Evolutionary conservation across 2,797 vertebrate genomes (phyloP).

Genomic region (Channallabes apus): DNA sequence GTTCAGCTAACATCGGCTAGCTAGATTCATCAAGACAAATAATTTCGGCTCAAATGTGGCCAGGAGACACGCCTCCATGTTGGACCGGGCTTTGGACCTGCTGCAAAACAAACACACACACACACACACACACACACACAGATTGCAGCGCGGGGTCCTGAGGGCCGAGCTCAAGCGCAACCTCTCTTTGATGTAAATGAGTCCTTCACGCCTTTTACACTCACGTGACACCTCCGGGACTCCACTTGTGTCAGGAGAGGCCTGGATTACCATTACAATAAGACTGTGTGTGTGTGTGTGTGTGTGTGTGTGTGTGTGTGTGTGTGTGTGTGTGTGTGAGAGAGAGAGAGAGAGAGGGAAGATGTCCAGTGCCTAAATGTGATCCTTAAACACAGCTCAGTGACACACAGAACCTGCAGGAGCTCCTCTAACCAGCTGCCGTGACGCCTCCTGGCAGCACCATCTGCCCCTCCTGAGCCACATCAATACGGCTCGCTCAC

Average conservation of each 20-base stretch:
- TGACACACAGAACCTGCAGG: conserved; percentile 41
- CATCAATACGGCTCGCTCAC: too few species aligned
- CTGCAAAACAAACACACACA: background rate
- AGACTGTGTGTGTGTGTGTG: conserved; percentile 11
- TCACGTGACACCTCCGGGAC: conserved; percentile 46
- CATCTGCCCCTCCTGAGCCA: conserved; percentile 66
- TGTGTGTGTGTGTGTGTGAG: conserved; percentile 8
- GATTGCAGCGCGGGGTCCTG: conserved; percentile 30
- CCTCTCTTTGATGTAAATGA: conserved; percentile 54
- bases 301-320: conserved; percentile 12
- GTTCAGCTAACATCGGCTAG: too few species aligned
- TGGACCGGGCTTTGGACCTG: background rate
- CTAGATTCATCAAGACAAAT: background rate
- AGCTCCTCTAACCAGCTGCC: conserved; percentile 69
- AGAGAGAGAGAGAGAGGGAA: background rate
- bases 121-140: conserved; percentile 10
- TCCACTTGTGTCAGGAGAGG: conserved; percentile 43
- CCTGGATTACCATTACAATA: conserved; percentile 54
- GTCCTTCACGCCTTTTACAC: conserved; percentile 54
- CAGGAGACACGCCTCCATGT: background rate
- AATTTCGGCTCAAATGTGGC: too few species aligned
- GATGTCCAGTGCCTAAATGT: conserved; percentile 20
- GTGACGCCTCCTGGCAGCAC: conserved; percentile 73
- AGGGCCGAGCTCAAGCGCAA: conserved; percentile 43
- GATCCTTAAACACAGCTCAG: conserved; percentile 55